phyloP scores from a whole-genome alignment of 2,113 vertebrate genomes.

The pig (Sus scrofa) region DNA sequence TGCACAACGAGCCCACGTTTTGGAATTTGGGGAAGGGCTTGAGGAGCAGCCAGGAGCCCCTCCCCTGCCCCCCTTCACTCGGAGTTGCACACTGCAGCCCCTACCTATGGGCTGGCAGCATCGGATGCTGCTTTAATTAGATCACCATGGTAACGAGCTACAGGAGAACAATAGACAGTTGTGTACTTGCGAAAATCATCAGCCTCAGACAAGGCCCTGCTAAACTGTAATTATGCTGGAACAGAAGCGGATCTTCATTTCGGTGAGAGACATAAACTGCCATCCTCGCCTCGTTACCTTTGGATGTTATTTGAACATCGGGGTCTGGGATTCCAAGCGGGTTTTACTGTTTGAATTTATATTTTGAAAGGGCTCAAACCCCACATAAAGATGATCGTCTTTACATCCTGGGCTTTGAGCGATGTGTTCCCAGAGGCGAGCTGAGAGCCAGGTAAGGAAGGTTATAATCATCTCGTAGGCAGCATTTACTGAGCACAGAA shows the following conservation, averaged over 20 bases:
- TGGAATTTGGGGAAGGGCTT: slow-evolving; percentile 44
- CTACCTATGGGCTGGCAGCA: slow-evolving; percentile 72
- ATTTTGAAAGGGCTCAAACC: not conserved
- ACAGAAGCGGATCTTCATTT: slow-evolving; percentile 53
- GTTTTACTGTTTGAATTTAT: not conserved
- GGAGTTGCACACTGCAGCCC: not conserved
- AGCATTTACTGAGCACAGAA: not conserved
- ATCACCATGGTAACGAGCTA: slow-evolving; percentile 81
- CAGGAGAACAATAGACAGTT: slow-evolving; percentile 82
- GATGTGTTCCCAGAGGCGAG: not conserved
- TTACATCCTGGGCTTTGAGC: not conserved
- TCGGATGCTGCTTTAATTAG: slow-evolving; percentile 79
- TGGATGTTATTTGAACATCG: not conserved
- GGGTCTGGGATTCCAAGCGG: not conserved
- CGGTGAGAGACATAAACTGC: not conserved
- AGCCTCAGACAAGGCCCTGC: slow-evolving; percentile 62
- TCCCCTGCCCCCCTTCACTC: not conserved
- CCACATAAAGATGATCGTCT: not conserved
- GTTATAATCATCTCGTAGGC: not conserved
- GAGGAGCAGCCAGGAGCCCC: not conserved
- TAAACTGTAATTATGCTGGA: slow-evolving; percentile 71
- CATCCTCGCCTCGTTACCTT: not conserved
- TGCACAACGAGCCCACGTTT: not conserved
- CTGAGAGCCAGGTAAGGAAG: not conserved
- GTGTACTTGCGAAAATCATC: slow-evolving; percentile 76